Conservation (phyloP, 2,797 vertebrate species). For the Acrocephalus scirpaceus region DNA sequence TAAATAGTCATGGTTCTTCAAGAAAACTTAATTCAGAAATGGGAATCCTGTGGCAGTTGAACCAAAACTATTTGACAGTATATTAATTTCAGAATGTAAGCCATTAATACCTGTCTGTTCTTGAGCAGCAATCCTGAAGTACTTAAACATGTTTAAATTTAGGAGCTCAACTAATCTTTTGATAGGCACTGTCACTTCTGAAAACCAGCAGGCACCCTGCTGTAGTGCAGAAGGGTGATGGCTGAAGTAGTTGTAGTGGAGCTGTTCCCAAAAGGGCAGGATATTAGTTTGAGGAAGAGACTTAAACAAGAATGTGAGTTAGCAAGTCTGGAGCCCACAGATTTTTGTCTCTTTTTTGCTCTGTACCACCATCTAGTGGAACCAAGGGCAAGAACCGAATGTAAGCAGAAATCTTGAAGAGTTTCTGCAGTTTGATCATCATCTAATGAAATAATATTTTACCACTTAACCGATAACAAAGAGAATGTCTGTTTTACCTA, state of each 20-base stretch:
- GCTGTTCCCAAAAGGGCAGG: background rate
- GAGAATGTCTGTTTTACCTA: background rate
- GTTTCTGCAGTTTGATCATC: background rate
- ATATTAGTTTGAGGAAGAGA: background rate
- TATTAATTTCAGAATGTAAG: background rate
- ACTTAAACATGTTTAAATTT: background rate
- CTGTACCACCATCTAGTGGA: slow-evolving; percentile 32
- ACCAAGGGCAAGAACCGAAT: background rate
- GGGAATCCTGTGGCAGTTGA: background rate
- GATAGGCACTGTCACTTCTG: background rate
- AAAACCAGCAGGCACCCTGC: background rate
- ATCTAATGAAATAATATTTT: background rate
- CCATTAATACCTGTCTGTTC: background rate
- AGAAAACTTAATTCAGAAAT: background rate
- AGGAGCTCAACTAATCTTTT: background rate
- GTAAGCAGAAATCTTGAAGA: background rate
- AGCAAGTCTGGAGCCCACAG: background rate
- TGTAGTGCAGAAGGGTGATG: background rate
- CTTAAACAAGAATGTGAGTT: background rate
- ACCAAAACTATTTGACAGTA: background rate
- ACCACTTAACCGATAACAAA: background rate
- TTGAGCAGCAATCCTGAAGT: background rate
- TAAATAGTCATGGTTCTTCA: background rate
- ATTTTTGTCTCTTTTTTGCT: background rate
- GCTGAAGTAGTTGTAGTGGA: background rate